A percentile compares a stretch with the other conserved stretches of the same genome.
These are phyloP conservation scores for Fragariocoptes setiger DNA, from an alignment of 1,140 invertebrate genomes.

Conservation along the genomic window DNA sequence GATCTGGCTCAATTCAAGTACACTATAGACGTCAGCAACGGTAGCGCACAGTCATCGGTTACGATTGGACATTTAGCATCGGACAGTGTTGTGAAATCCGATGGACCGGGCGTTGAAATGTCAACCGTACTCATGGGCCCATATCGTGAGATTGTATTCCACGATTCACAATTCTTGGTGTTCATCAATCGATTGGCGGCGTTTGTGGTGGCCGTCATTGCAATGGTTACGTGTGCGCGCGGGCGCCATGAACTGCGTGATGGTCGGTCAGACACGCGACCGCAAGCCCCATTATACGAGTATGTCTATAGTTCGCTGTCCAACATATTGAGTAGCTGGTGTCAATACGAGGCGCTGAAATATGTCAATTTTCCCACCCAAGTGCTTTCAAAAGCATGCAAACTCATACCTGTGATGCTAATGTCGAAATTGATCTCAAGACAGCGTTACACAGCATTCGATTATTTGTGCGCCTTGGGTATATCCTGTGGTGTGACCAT, in stretches of 20 bases:
- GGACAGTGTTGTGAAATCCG: not conserved
- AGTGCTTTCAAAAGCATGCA: conserved; percentile 69
- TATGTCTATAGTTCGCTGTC: conserved; percentile 86
- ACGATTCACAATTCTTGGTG: conserved; percentile 75
- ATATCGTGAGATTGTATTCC: conserved; percentile 23
- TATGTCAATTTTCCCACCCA: conserved; percentile 93
- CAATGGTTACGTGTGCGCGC: conserved; percentile 13
- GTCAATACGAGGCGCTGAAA: conserved; percentile 94
- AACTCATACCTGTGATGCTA: conserved; percentile 88
- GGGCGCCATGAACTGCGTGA: not conserved
- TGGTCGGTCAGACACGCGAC: conserved; percentile 24
- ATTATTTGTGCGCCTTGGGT: conserved; percentile 59
- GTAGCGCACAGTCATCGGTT: not conserved
- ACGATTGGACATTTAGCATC: not conserved
- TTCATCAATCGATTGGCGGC: conserved; percentile 69
- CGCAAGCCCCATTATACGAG: conserved; percentile 63
- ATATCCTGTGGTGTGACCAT: conserved; percentile 73
- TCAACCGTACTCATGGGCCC: not conserved
- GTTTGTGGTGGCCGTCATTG: conserved; percentile 30
- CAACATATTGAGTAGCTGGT: conserved; percentile 96
- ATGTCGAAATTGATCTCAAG: conserved; percentile 77
- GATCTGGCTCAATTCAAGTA: too few species aligned
- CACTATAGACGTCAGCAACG: too few species aligned
- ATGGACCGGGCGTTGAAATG: not conserved
- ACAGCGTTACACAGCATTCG: conserved; percentile 59